Evolutionary conservation across 2,888 invertebrate genomes (phyloP).

Genomic region (Cerastoderma edule): DNA sequence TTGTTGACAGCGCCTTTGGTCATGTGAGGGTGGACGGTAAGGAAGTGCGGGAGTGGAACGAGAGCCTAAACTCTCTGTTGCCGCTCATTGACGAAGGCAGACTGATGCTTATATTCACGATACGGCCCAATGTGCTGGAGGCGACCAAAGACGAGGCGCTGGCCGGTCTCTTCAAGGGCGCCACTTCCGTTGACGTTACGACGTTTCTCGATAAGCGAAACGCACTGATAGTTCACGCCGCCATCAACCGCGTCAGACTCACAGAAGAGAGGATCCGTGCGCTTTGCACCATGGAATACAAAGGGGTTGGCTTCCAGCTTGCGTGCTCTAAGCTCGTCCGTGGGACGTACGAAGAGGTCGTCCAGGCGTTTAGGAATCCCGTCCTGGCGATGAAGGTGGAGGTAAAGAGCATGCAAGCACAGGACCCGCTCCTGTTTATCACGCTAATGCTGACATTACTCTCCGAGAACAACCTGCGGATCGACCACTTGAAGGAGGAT

Average conservation of each 20-base stretch:
- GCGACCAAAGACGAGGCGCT: constrained; percentile 9
- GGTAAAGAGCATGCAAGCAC: constrained; percentile 8
- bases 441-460: constrained; percentile 10
- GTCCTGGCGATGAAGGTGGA: constrained; percentile 11
- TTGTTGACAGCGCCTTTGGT: constrained; percentile 11
- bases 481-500: not conserved
- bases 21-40: not conserved
- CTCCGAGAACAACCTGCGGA: constrained; percentile 3
- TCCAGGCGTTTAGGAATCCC: constrained; percentile 15
- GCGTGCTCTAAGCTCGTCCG: constrained; percentile 14
- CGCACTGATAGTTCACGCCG: constrained; percentile 10
- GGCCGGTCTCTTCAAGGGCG: not conserved
- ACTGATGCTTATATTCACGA: constrained; percentile 19
- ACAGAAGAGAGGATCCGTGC: constrained; percentile 14
- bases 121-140: constrained; percentile 12
- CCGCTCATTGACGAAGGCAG: constrained; percentile 5
- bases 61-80: not conserved
- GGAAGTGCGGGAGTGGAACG: constrained; percentile 14
- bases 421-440: not conserved
- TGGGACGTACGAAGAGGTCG: constrained; percentile 8
- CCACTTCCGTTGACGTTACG: constrained; percentile 1
- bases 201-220: constrained; percentile 13
- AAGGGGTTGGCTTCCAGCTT: constrained; percentile 11
- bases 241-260: constrained; percentile 4
- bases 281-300: constrained; percentile 6